Percentiles rank a stretch among this genome's conserved stretches.
Evolutionary conservation across 2,888 invertebrate genomes (phyloP).

Genomic region (Catocala nupta): DNA sequence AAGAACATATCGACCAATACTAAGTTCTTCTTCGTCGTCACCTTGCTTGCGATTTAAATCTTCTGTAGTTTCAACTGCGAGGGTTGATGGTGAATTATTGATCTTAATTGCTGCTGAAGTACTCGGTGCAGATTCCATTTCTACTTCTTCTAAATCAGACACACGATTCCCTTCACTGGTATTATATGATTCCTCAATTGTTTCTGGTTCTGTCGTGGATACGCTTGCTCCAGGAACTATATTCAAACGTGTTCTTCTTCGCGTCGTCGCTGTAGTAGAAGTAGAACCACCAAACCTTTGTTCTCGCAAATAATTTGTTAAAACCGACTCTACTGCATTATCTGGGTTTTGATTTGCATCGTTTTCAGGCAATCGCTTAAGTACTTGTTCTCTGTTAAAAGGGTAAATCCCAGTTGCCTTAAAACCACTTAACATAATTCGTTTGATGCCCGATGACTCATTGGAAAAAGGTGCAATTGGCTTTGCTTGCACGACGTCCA

Average conservation of each 20-base stretch:
- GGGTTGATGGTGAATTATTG: too few species aligned
- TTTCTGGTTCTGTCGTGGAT: conserved; percentile 5
- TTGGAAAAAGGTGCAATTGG: conserved; percentile 4
- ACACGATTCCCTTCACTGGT: too few species aligned
- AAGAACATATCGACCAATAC: conserved; percentile 10
- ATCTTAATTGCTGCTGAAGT: too few species aligned
- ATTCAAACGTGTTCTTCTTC: conserved; percentile 23
- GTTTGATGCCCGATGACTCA: neutral
- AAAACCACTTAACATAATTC: conserved; percentile 5
- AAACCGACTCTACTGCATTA: conserved; percentile 12
- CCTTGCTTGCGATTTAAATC: neutral
- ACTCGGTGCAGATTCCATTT: too few species aligned
- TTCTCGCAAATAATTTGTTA: conserved; percentile 14
- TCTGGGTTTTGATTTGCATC: conserved; percentile 1
- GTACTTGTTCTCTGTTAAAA: neutral
- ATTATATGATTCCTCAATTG: too few species aligned
- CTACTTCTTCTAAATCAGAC: too few species aligned
- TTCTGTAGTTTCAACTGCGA: too few species aligned
- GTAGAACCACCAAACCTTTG: conserved; percentile 13
- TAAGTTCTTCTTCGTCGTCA: neutral
- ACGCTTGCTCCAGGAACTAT: conserved; percentile 22
- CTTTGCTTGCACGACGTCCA: conserved; percentile 5
- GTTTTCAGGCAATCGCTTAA: conserved; percentile 8
- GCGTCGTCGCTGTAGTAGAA: conserved; percentile 2
- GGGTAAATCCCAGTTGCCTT: conserved; percentile 6